A percentile compares a stretch with the other conserved stretches of the same genome.
Evolutionary conservation across 2,113 vertebrate species (phyloP).

Genomic region (Rhodinocichla rosea): DNA sequence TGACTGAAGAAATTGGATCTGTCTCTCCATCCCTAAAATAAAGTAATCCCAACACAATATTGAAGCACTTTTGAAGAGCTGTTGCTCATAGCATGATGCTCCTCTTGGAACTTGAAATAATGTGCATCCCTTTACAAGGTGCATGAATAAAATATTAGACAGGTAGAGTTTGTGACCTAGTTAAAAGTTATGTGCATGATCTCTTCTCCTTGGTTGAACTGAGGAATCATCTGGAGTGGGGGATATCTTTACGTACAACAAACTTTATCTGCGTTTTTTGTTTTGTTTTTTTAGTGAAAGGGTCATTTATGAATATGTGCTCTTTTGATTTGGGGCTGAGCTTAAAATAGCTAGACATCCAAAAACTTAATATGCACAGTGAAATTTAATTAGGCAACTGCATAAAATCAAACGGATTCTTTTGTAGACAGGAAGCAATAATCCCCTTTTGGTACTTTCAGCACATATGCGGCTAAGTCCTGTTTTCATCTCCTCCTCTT

Average conservation of each 20-base stretch:
- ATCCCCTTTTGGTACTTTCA: neutral
- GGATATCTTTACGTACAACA: neutral
- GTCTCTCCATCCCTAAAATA: neutral
- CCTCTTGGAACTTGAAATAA: neutral
- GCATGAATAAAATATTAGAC: conserved; percentile 10
- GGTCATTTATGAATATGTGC: neutral
- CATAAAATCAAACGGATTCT: neutral
- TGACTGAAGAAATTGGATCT: neutral
- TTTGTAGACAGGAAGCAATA: neutral
- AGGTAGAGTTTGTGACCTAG: neutral
- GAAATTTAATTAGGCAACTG: neutral
- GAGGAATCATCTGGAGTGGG: neutral
- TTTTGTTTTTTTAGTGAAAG: neutral
- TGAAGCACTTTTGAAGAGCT: neutral
- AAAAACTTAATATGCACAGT: neutral
- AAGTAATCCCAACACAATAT: neutral
- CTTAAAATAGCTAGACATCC: neutral
- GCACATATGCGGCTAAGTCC: neutral
- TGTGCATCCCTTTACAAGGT: neutral
- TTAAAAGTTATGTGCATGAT: neutral
- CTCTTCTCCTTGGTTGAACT: neutral
- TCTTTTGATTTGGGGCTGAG: neutral
- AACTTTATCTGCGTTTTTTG: neutral
- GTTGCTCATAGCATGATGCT: neutral
- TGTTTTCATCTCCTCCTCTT: conserved; percentile 6